Evolutionary conservation across 2,113 vertebrate genomes (phyloP), one percentile per base, ranked within the genome.

Genomic region (Thalassoma bifasciatum): DNA sequence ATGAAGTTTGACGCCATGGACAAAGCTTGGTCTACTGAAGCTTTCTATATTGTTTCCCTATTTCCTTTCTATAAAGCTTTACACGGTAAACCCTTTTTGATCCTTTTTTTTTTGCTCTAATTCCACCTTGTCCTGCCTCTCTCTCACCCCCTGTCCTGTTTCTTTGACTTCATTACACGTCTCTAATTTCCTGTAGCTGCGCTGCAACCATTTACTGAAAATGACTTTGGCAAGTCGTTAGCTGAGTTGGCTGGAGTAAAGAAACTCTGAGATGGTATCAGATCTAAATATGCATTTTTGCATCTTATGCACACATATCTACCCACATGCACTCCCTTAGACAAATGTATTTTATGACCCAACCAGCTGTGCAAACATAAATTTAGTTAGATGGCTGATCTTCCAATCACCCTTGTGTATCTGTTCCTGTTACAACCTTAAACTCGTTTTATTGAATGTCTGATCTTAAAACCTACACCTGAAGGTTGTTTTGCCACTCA

Each of bases 21-120:
- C 84, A 77, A 89, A 87, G 63, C 82, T 80, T 69, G 87, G 88
- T 92, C 86, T 91, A n/a, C n/a, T 87, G 86, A 68, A 57, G 30
- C 30, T 66, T 68, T 49, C 73, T 66, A 76, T 54, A 57, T 46
- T 66, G 58, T 66, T 57, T 7, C 9, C 1, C 19, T 4, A 4
- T 58, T 36, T 70, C 50, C 47, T 63, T 49, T 74, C 58, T 63
- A 74, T 66, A 34, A 49, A 26, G 54, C 57, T 60, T 67, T 19
- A 46, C 56, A 57, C 51, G 65, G 63, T 22, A 66, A 56, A 37
- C 61, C 72, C 3, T 37, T 49, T 56, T 47, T 23, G 3, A 49
- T 69, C 10, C 3, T n/a, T 52, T 21, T 47, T 19, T 42, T 38
- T 37, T n/a, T n/a, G n/a, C 57, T n/a, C 50, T 69, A 42, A 26